phyloP scores from a whole-genome alignment of 2,888 invertebrate species.

The Noctua comes region DNA sequence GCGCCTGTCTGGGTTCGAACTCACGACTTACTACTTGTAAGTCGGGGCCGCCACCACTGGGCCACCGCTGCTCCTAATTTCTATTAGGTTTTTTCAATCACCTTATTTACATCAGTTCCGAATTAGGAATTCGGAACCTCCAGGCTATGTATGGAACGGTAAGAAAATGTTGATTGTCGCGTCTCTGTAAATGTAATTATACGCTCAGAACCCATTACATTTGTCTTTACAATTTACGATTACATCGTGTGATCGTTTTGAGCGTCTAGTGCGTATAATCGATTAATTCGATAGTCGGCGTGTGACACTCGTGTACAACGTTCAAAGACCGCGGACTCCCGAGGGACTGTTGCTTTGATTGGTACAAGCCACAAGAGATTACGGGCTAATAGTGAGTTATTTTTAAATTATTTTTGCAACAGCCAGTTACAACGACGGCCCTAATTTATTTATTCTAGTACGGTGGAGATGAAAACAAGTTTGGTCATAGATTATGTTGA shows the following conservation, averaged over 20 bases:
- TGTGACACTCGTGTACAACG: constrained; percentile 62
- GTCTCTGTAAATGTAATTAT: background rate
- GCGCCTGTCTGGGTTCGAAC: too few relatives aligned
- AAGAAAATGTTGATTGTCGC: background rate
- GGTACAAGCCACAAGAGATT: constrained; percentile 37
- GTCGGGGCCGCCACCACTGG: too few relatives aligned
- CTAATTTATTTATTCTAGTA: background rate
- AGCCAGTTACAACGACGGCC: too few relatives aligned
- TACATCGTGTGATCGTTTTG: background rate
- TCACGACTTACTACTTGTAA: too few relatives aligned
- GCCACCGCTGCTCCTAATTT: too few relatives aligned
- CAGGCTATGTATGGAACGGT: background rate
- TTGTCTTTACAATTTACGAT: background rate
- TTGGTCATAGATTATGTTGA: background rate
- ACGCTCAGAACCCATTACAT: background rate
- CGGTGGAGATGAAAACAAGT: background rate
- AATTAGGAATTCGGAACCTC: background rate
- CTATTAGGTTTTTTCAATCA: background rate
- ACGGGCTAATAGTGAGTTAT: too few relatives aligned
- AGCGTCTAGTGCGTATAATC: constrained; percentile 44
- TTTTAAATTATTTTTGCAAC: background rate
- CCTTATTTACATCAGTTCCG: background rate
- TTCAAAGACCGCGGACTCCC: constrained; percentile 64
- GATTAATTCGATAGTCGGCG: constrained; percentile 66
- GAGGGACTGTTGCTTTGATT: constrained; percentile 50